phyloP scores from a whole-genome alignment of 2,113 vertebrate genomes.

The Noturus placidus region DNA sequence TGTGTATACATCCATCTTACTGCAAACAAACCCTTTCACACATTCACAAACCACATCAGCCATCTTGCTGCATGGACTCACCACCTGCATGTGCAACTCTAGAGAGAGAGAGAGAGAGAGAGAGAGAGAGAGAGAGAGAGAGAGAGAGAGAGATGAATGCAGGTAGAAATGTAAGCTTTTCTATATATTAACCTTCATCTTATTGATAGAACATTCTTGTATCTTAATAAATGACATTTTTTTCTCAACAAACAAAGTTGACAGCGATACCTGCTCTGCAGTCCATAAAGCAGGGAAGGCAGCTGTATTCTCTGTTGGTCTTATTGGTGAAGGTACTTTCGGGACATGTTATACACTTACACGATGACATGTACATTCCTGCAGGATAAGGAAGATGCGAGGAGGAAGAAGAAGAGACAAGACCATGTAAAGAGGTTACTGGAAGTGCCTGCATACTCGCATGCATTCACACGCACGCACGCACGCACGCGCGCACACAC shows the following conservation, averaged over 20 bases:
- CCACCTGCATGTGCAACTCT: slow-evolving; percentile 38
- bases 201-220: not conserved
- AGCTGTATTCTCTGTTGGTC: slow-evolving; percentile 49
- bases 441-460: not conserved
- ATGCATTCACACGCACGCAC: not conserved
- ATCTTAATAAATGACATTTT: not conserved
- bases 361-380: slow-evolving; percentile 32
- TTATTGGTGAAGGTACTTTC: slow-evolving; percentile 46
- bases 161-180: not conserved
- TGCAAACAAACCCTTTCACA: slow-evolving; percentile 30
- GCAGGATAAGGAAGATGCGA: not conserved
- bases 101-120: not conserved
- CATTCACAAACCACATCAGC: slow-evolving; percentile 46
- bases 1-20: rapidly evolving
- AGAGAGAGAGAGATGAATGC: not conserved
- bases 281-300: slow-evolving; percentile 61
- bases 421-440: slow-evolving; percentile 14
- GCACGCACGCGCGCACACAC: too few species aligned
- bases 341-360: slow-evolving; percentile 53
- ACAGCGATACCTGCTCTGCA: slow-evolving; percentile 61
- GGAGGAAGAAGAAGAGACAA: not conserved
- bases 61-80: slow-evolving; percentile 1
- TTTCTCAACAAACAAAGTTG: not conserved
- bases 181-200: not conserved
- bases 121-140: not conserved